A percentile compares a stretch with the other conserved stretches of the same genome.
Conservation (phyloP, 2,888 invertebrate species). For the Julus scanicus region DNA sequence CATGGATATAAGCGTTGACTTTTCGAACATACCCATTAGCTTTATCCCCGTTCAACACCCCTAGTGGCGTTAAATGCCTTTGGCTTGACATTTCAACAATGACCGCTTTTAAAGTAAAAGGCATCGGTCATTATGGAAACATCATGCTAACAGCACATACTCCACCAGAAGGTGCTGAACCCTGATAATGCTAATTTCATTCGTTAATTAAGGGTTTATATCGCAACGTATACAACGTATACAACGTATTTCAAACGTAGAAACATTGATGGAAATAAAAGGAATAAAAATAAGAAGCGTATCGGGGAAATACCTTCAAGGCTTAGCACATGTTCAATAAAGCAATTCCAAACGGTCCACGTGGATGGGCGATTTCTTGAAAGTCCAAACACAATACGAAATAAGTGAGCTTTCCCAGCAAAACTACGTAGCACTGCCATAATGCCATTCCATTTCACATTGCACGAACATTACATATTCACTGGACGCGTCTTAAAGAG, state of each 20-base stretch:
- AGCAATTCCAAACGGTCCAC: background rate
- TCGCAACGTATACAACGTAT: background rate
- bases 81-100: too few relatives aligned
- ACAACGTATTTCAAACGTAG: too few relatives aligned
- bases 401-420: background rate
- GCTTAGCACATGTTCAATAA: background rate
- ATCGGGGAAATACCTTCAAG: background rate
- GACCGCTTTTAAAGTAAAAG: background rate
- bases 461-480: background rate
- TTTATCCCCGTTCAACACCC: too few relatives aligned
- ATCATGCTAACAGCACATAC: too few relatives aligned
- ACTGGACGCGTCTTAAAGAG: background rate
- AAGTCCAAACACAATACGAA: background rate
- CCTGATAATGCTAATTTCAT: too few relatives aligned
- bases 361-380: background rate
- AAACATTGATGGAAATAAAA: background rate
- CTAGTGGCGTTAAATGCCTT: too few relatives aligned
- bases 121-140: background rate
- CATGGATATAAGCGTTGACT: background rate
- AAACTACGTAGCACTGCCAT: conserved; percentile 6
- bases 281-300: background rate
- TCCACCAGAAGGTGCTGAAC: too few relatives aligned
- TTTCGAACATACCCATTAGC: background rate
- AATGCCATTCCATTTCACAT: background rate
- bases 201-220: background rate